Evolutionary conservation across 2,888 invertebrate genomes (phyloP).

Genomic region (Hemistola chrysoprasaria): DNA sequence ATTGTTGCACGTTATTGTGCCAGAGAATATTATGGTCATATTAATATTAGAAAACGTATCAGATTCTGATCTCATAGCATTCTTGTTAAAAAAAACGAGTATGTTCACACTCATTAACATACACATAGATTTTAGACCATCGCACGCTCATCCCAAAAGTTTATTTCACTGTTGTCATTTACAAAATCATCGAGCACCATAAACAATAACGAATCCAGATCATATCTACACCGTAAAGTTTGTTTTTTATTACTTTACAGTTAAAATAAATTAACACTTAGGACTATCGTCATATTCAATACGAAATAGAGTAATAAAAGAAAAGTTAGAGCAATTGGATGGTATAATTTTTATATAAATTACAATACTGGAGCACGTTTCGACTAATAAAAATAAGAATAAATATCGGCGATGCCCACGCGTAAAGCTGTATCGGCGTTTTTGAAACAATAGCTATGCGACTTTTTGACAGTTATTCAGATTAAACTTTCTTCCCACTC

Average conservation of each 20-base stretch:
- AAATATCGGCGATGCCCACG: slow-evolving; percentile 43
- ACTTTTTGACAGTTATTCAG: slow-evolving; percentile 34
- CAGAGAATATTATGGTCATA: too few species aligned
- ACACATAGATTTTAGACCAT: slow-evolving; percentile 1
- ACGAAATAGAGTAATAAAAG: slow-evolving; percentile 40
- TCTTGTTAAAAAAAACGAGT: not conserved
- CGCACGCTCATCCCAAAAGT: slow-evolving; percentile 2
- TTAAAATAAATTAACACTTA: slow-evolving; percentile 30
- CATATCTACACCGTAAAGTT: slow-evolving; percentile 23
- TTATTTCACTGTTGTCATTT: slow-evolving; percentile 13
- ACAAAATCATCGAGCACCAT: slow-evolving; percentile 18
- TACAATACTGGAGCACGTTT: slow-evolving; percentile 32
- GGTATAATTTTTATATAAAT: slow-evolving; percentile 36
- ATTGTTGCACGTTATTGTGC: too few species aligned
- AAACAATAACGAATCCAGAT: slow-evolving; percentile 21
- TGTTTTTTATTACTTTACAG: slow-evolving; percentile 21
- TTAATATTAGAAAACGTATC: too few species aligned
- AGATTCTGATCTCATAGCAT: too few species aligned
- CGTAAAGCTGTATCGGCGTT: slow-evolving; percentile 20
- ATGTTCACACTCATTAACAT: slow-evolving; percentile 1
- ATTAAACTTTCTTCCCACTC: slow-evolving; percentile 23
- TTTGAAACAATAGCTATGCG: slow-evolving; percentile 39
- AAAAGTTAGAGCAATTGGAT: slow-evolving; percentile 31
- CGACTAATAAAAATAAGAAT: slow-evolving; percentile 43
- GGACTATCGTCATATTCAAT: slow-evolving; percentile 26